Percentiles rank a stretch among this genome's conserved stretches.
phyloP scores from a whole-genome alignment of 2,888 invertebrate species.

The Sinhomidia bicolor region DNA sequence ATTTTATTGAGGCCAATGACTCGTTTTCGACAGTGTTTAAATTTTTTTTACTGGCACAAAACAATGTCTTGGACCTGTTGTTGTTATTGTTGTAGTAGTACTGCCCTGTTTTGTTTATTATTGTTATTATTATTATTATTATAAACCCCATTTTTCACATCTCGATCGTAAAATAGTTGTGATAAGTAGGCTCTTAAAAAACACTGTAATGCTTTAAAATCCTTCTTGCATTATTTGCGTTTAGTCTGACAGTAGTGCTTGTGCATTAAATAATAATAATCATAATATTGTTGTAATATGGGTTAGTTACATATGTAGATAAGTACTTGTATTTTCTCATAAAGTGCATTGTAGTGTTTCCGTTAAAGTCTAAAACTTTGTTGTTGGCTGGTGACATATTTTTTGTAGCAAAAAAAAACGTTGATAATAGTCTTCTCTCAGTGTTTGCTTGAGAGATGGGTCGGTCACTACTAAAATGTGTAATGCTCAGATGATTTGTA shows the following conservation, averaged over 20 bases:
- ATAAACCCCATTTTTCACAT: background rate
- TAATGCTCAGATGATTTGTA: slow-evolving; percentile 1
- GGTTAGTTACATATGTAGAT: too few relatives aligned
- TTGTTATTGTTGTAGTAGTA: background rate
- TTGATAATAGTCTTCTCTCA: slow-evolving; percentile 4
- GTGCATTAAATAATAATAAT: background rate
- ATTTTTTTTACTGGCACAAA: background rate
- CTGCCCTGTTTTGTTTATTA: background rate
- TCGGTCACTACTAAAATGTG: slow-evolving; percentile 4
- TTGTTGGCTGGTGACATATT: background rate
- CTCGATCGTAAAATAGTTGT: background rate
- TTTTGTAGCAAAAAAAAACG: background rate
- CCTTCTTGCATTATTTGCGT: too few relatives aligned
- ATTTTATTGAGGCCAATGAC: slow-evolving; percentile 37
- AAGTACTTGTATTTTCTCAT: too few relatives aligned
- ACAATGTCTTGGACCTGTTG: too few relatives aligned
- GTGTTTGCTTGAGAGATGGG: slow-evolving; percentile 5
- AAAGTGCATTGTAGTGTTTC: too few relatives aligned
- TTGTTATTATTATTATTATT: background rate
- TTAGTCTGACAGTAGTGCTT: background rate
- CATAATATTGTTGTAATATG: background rate
- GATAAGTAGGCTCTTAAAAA: background rate
- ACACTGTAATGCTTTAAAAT: background rate
- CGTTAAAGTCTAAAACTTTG: too few relatives aligned
- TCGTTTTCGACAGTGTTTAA: background rate